Base-by-base conservation (phyloP, 1,140 invertebrate genomes). In the Heliconius hermathena region DNA sequence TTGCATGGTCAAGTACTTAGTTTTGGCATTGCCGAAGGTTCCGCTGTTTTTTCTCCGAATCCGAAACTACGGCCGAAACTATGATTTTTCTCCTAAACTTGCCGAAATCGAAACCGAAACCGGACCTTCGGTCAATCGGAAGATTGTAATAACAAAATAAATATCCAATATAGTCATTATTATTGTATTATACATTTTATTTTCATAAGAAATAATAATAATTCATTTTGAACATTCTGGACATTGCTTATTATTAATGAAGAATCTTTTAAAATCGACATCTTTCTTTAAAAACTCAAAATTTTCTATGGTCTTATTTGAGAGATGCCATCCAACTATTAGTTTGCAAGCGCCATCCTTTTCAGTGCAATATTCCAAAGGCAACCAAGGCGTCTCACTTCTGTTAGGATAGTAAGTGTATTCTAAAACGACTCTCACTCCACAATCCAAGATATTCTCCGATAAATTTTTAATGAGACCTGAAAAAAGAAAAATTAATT, bases 251-350 rank as follows among this genome's bases (percentile, higher is more conserved):
- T 66, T 66, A 66, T 66, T 66, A n/a, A 93, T 88, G 71, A 93
- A 94, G 52, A 86, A 90, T 18, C 90, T 90, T 74, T 90, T 91
- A 66, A 94, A 93, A 16, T 81, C 83, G 8, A 83, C 66, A 75
- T 93, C 89, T 38, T 86, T 85, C 77, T 89, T 89, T 11, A 93
- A 80, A 70, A 89, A 90, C 73, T 93, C 93, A 70, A 91, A 93
- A 66, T 92, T 91, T 74, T 93, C 91, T 72, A 94, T 85, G 11
- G 87, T 88, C 16, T 84, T 75, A 76, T 94, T 94, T 6, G 91
- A 89, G 16, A 94, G 74, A 78, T 93, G 90, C 93, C 93, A 94
- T 0, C 89, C 91, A 4, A 91, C 81, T 1, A 90, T 85, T 0
- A 94, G 85, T 54, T 87, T 92, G 74, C 90, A 93, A 1, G 87